Percentiles rank a stretch among this genome's conserved stretches.
phyloP scores from a whole-genome alignment of 2,797 vertebrate species.

The Dendrocincla tyrannina region DNA sequence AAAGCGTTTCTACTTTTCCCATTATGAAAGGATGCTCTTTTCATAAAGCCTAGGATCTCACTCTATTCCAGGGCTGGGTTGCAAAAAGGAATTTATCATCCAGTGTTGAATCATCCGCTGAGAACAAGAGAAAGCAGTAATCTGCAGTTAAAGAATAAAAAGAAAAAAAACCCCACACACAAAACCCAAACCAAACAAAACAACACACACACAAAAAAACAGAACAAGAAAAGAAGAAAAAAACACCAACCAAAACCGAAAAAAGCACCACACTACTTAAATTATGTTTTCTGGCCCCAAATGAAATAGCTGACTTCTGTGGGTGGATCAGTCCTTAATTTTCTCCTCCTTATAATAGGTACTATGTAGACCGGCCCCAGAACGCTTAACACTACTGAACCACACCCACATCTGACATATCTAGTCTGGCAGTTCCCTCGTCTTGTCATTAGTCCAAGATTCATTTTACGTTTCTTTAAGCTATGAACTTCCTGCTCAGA shows the following conservation, averaged over 20 bases:
- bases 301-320: neutral
- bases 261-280: neutral
- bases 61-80: neutral
- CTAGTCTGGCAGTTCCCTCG: neutral
- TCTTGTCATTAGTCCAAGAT: neutral
- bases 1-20: neutral
- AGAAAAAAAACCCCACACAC: neutral
- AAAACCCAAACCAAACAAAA: no score
- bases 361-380: neutral
- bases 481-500: neutral
- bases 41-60: neutral
- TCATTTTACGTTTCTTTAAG: constrained; percentile 10
- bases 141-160: neutral
- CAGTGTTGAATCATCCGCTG: neutral
- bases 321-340: neutral
- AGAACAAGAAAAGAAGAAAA: no score
- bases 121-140: neutral
- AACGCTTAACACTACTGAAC: neutral
- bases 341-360: neutral
- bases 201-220: no score
- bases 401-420: neutral
- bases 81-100: neutral
- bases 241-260: no score
- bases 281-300: neutral
- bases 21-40: neutral